Conservation (phyloP, 2,113 vertebrate genomes). For the Pycnonotus jocosus region DNA sequence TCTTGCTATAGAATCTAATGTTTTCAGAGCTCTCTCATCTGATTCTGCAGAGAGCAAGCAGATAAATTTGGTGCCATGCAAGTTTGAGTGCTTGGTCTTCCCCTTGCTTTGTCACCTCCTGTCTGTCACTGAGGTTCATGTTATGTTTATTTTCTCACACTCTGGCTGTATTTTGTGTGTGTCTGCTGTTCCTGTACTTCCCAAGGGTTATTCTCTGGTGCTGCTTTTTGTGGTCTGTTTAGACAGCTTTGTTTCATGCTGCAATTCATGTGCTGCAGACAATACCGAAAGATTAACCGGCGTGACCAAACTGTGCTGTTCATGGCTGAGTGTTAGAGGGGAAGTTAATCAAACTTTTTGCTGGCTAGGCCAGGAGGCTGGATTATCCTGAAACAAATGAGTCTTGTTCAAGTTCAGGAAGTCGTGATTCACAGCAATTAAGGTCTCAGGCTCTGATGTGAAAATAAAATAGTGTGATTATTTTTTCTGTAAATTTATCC, state of each 20-base stretch:
- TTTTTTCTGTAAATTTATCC: not conserved
- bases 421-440: slow-evolving; percentile 1
- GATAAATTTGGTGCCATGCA: not conserved
- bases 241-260: slow-evolving; percentile 37
- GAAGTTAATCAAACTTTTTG: slow-evolving; percentile 11
- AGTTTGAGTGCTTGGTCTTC: not conserved
- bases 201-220: not conserved
- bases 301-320: not conserved
- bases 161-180: slow-evolving; percentile 3
- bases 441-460: not conserved
- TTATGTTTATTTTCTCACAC: not conserved
- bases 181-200: slow-evolving; percentile 12
- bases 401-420: slow-evolving; percentile 27
- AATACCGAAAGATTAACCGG: slow-evolving; percentile 10
- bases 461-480: not conserved
- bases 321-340: not conserved
- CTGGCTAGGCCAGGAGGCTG: not conserved
- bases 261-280: slow-evolving; percentile 1
- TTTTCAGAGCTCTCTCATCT: not conserved
- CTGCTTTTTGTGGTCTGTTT: slow-evolving; percentile 18
- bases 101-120: not conserved
- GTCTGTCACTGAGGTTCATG: not conserved
- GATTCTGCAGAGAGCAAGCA: not conserved
- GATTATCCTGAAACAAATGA: slow-evolving; percentile 26
- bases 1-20: not conserved